phyloP scores from a whole-genome alignment of 1,140 invertebrate species.

The Odontomachus brunneus region DNA sequence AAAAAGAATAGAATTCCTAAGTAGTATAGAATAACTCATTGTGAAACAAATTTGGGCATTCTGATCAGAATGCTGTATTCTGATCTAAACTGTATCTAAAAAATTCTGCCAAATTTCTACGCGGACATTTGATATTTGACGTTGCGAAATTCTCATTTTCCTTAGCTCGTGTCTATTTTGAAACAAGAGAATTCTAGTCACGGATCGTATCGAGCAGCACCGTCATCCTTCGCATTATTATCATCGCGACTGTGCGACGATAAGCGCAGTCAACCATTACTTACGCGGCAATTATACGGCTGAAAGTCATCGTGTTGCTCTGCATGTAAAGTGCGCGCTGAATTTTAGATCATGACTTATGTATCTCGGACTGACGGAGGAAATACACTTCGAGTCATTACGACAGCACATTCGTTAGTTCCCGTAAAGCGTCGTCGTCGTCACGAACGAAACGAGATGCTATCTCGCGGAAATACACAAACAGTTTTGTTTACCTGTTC shows the following conservation, averaged over 20 bases:
- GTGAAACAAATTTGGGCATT: too few relatives aligned
- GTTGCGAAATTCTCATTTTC: conserved; percentile 19
- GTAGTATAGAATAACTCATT: too few relatives aligned
- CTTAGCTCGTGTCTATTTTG: background rate
- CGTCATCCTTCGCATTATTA: conserved; percentile 69
- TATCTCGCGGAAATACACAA: background rate
- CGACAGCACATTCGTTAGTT: background rate
- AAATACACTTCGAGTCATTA: conserved; percentile 17
- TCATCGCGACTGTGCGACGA: conserved; percentile 72
- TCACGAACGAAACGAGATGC: background rate
- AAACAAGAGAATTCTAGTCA: conserved; percentile 28
- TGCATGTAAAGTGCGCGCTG: conserved; percentile 48
- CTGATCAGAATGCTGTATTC: too few relatives aligned
- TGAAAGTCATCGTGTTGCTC: conserved; percentile 54
- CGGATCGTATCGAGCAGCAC: conserved; percentile 56
- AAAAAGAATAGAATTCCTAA: too few relatives aligned
- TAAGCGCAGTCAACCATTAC: conserved; percentile 72
- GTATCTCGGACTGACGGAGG: conserved; percentile 32
- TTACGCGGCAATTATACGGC: conserved; percentile 66
- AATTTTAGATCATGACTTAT: conserved; percentile 60
- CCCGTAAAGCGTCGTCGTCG: too few relatives aligned
- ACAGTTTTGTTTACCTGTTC: background rate
- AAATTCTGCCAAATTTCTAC: too few relatives aligned
- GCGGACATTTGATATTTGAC: background rate
- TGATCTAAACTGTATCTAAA: too few relatives aligned